Conservation (phyloP, 2,113 vertebrate genomes). For the Psammodynastes pulverulentus region DNA sequence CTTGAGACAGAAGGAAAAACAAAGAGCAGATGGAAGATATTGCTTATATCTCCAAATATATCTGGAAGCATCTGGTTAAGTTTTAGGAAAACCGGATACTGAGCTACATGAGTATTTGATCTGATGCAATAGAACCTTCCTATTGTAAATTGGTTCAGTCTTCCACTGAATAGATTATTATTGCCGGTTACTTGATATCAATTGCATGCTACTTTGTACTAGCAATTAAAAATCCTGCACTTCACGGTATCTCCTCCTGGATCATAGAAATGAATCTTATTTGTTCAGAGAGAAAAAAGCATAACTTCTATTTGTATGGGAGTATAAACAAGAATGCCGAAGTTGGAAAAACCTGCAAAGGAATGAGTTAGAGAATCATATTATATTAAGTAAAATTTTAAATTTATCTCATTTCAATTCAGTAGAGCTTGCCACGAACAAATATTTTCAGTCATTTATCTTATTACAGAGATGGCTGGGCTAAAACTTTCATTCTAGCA, state of each 20-base stretch:
- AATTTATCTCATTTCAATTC: background rate
- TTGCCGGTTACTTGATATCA: background rate
- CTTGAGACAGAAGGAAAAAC: background rate
- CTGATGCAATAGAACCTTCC: background rate
- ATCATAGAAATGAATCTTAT: background rate
- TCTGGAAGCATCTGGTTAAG: background rate
- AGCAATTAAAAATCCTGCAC: background rate
- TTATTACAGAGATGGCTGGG: background rate
- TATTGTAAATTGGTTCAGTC: background rate
- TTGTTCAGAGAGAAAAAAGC: background rate
- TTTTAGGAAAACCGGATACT: background rate
- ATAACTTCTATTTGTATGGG: background rate
- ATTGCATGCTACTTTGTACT: background rate
- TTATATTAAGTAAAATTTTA: background rate
- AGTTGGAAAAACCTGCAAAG: background rate
- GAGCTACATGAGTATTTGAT: background rate
- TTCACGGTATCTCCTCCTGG: background rate
- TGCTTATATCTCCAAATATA: background rate
- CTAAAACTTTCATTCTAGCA: background rate
- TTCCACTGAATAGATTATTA: background rate
- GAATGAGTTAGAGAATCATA: background rate
- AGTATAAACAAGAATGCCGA: background rate
- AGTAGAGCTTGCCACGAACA: background rate
- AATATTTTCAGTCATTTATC: background rate
- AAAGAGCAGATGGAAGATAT: background rate